These are phyloP conservation scores for Scaptomyza cyrtandrae DNA, from an alignment of 2,888 invertebrate genomes.

Conservation along the genomic window DNA sequence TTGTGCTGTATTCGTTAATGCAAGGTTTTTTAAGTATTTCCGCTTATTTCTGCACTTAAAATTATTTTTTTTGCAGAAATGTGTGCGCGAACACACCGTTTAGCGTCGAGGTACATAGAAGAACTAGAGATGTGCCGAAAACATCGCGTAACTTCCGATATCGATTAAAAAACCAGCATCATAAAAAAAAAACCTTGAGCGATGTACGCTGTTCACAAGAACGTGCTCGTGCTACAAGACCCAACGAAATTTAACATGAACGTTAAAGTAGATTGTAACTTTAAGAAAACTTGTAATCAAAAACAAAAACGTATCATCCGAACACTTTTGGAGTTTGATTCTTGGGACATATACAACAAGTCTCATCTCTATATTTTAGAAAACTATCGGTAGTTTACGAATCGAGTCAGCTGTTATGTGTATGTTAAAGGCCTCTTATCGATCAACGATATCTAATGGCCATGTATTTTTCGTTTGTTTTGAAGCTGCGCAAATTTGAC, in stretches of 20 bases:
- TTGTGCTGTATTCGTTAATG: slow-evolving; percentile 45
- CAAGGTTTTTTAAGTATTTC: slow-evolving; percentile 48
- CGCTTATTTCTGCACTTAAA: slow-evolving; percentile 57
- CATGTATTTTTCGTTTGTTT: not conserved
- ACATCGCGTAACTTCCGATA: slow-evolving; percentile 30
- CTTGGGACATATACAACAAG: not conserved
- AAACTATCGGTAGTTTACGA: not conserved
- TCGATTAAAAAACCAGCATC: slow-evolving; percentile 19
- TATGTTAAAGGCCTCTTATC: not conserved
- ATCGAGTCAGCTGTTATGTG: not conserved
- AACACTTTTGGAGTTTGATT: not conserved
- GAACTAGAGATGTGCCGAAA: slow-evolving; percentile 43
- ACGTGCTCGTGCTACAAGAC: not conserved
- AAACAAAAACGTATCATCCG: not conserved
- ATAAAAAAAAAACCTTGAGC: slow-evolving; percentile 3
- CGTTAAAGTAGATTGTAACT: too few relatives aligned
- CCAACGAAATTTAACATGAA: not conserved
- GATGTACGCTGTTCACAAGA: slow-evolving; percentile 11
- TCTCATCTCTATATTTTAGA: not conserved
- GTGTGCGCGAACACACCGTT: slow-evolving; percentile 64
- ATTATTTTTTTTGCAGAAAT: slow-evolving; percentile 51
- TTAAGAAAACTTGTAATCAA: not conserved
- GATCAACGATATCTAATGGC: not conserved
- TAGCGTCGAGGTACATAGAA: slow-evolving; percentile 49
- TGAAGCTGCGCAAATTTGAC: not conserved